Conservation (phyloP, 2,888 invertebrate genomes). For the Crepidodera aurea region DNA sequence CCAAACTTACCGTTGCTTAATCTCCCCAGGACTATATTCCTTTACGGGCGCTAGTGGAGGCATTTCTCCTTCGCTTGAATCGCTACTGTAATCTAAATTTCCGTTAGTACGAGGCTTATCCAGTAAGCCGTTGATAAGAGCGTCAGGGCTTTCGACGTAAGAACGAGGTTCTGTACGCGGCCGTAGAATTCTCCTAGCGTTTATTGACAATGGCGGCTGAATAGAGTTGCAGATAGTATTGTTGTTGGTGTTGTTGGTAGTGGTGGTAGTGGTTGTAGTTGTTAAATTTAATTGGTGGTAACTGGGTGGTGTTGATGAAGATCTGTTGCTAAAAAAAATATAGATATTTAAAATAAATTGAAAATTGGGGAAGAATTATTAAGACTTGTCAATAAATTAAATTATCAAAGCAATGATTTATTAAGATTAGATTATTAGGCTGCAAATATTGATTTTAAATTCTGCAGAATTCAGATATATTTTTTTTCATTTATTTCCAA, state of each 20-base stretch:
- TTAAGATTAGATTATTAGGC: no score
- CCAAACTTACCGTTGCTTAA: slow-evolving; percentile 56
- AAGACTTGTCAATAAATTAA: no score
- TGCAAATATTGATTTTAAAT: no score
- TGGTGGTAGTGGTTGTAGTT: no score
- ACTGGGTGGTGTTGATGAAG: slow-evolving; percentile 27
- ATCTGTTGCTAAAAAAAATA: slow-evolving; percentile 30
- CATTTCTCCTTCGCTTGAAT: slow-evolving; percentile 74
- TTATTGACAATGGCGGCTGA: slow-evolving; percentile 45
- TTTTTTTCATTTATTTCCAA: no score
- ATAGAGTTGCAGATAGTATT: background rate
- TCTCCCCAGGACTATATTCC: slow-evolving; percentile 61
- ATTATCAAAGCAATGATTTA: no score
- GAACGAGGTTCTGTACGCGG: slow-evolving; percentile 85
- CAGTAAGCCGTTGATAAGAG: slow-evolving; percentile 56
- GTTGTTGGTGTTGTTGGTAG: no score
- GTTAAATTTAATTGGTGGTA: slow-evolving; percentile 26
- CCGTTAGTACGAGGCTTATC: slow-evolving; percentile 63
- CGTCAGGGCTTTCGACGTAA: slow-evolving; percentile 81
- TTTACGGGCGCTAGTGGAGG: slow-evolving; percentile 78
- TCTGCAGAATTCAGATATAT: no score
- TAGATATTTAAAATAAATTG: background rate
- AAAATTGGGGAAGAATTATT: background rate
- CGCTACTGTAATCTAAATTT: slow-evolving; percentile 66
- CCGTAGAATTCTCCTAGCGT: slow-evolving; percentile 73